These are phyloP conservation scores for Myotis myotis DNA, from an alignment of 2,797 vertebrate species.

Conservation along the genomic window DNA sequence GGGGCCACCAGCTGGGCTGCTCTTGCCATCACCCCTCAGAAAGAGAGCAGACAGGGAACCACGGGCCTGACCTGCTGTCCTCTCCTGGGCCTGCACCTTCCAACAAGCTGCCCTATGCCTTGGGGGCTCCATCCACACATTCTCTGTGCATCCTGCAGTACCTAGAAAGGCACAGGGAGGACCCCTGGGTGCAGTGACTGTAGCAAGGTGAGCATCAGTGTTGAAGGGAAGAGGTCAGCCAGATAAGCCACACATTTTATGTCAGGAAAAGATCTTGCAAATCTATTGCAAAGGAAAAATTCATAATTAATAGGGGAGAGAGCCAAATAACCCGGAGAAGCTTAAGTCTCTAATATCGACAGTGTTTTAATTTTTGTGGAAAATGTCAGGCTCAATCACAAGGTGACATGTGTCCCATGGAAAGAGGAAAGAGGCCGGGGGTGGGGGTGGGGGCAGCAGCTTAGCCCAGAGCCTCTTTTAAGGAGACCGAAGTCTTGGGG, in stretches of 20 bases:
- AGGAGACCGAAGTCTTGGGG: background rate
- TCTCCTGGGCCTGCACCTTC: background rate
- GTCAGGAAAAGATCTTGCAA: background rate
- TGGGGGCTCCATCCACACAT: background rate
- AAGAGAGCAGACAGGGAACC: background rate
- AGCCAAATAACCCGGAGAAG: background rate
- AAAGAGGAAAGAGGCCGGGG: background rate
- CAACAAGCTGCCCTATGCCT: background rate
- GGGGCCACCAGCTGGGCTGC: background rate
- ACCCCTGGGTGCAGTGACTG: background rate
- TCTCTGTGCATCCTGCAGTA: background rate
- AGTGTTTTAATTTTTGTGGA: background rate
- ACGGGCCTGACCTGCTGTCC: background rate
- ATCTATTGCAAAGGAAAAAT: background rate
- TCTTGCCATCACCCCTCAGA: background rate
- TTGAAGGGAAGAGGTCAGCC: background rate
- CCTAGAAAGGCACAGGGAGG: background rate
- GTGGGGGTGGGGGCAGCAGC: fast-evolving
- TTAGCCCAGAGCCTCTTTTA: background rate
- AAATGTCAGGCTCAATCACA: background rate
- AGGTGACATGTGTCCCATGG: background rate
- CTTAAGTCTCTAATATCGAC: background rate
- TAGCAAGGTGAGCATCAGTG: background rate
- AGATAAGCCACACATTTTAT: background rate
- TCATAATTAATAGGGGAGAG: background rate